These are phyloP conservation scores for Coreius guichenoti DNA, from an alignment of 2,797 vertebrate species.

Conservation along the genomic window DNA sequence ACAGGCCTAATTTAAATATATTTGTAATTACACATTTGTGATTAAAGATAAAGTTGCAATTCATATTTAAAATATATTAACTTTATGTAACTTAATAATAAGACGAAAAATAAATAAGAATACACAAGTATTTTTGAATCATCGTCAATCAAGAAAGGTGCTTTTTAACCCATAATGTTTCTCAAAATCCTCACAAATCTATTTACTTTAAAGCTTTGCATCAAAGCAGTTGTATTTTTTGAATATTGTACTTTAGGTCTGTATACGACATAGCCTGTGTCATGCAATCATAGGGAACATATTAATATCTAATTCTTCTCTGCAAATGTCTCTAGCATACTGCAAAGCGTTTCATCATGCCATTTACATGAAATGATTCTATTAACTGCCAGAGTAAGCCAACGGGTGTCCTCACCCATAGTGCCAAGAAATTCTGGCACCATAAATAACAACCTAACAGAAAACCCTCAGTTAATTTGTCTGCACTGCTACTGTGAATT, in stretches of 20 bases:
- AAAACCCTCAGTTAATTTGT: slow-evolving; percentile 11
- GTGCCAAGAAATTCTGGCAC: slow-evolving; percentile 21
- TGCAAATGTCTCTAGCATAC: slow-evolving; percentile 2
- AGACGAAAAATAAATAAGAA: neutral
- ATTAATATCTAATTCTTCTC: slow-evolving; percentile 13
- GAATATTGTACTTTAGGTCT: neutral
- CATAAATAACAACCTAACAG: slow-evolving; percentile 29
- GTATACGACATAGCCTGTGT: neutral
- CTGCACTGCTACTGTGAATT: slow-evolving; percentile 25
- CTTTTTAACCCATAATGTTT: neutral
- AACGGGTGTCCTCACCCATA: slow-evolving; percentile 32
- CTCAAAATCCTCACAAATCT: neutral
- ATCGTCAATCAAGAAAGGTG: neutral
- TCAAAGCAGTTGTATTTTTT: neutral
- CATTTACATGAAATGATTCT: slow-evolving; percentile 50
- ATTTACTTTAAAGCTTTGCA: neutral
- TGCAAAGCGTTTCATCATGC: slow-evolving; percentile 5
- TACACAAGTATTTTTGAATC: neutral
- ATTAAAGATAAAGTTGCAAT: too few relatives aligned
- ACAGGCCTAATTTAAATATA: too few relatives aligned
- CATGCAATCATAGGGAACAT: neutral
- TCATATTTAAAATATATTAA: too few relatives aligned
- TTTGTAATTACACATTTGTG: neutral
- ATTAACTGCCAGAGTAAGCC: slow-evolving; percentile 38
- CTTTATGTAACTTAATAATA: neutral